phyloP scores from a whole-genome alignment of 2,888 invertebrate species.

The Metallyticus violacea region DNA sequence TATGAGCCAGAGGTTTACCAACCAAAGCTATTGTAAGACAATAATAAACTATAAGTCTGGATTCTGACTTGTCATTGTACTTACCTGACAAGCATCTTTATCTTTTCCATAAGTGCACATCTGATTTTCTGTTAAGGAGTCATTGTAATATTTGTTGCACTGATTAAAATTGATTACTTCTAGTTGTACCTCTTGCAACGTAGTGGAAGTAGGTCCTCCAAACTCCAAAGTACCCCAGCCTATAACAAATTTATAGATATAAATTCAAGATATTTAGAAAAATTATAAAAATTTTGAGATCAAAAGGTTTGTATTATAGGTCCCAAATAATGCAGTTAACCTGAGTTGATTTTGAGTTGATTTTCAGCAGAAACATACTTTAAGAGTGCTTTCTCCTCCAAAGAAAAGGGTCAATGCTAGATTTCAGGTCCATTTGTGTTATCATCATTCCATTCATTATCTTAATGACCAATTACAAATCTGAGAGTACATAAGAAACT shows the following conservation, averaged over 20 bases:
- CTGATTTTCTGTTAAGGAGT: constrained; percentile 35
- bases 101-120: constrained; percentile 54
- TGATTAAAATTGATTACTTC: constrained; percentile 48
- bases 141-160: constrained; percentile 44
- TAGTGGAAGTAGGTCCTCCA: constrained; percentile 52
- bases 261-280: too few species aligned
- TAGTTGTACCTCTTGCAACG: constrained; percentile 54
- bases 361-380: too few species aligned
- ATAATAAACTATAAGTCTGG: background rate
- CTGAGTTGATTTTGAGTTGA: too few species aligned
- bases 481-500: too few species aligned
- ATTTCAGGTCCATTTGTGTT: too few species aligned
- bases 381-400: too few species aligned
- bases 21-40: background rate
- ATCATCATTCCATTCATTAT: too few species aligned
- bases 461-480: too few species aligned
- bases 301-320: too few species aligned
- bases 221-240: constrained; percentile 60
- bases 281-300: too few species aligned
- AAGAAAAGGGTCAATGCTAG: too few species aligned
- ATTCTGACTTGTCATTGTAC: background rate
- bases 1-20: background rate
- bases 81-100: constrained; percentile 61
- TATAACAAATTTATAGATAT: constrained; percentile 42
- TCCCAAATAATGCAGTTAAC: too few species aligned